A percentile compares a stretch with the other conserved stretches of the same genome.
Evolutionary conservation across 2,797 vertebrate genomes (phyloP).

Genomic region (Phylloscopus collybita): DNA sequence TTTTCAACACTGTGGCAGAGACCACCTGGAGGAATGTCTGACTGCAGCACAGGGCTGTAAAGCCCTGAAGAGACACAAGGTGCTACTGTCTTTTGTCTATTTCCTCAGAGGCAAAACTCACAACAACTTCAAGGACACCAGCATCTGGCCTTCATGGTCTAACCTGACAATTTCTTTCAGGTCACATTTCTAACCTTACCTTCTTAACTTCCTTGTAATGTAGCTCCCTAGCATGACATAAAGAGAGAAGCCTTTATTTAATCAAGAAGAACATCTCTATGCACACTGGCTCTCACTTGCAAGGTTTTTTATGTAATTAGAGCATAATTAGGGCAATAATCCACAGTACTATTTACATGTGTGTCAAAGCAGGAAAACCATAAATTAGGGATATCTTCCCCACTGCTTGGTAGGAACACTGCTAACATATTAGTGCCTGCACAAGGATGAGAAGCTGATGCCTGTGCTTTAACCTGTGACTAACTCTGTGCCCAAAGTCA

Average conservation of each 20-base stretch:
- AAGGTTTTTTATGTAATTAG: not conserved
- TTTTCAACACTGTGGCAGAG: not conserved
- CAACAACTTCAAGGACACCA: not conserved
- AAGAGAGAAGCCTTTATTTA: not conserved
- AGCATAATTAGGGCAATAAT: not conserved
- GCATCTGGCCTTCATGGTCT: not conserved
- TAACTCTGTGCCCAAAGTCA: not conserved
- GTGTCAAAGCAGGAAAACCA: not conserved
- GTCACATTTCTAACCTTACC: not conserved
- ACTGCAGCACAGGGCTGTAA: not conserved
- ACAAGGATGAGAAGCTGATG: not conserved
- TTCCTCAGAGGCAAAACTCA: not conserved
- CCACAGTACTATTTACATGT: rapidly evolving
- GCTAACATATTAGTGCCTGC: not conserved
- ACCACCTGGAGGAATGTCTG: not conserved
- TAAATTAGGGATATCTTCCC: not conserved
- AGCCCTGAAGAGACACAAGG: not conserved
- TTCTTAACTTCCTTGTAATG: not conserved
- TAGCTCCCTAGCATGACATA: not conserved
- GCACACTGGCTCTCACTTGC: not conserved
- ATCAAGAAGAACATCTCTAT: not conserved
- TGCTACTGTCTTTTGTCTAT: not conserved
- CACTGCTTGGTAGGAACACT: not conserved
- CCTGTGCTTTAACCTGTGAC: not conserved
- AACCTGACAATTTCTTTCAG: not conserved